A percentile compares a stretch with the other conserved stretches of the same genome.
Conservation (phyloP, 64 coral and sea anemone genomes). For the Anthopleura sola region DNA sequence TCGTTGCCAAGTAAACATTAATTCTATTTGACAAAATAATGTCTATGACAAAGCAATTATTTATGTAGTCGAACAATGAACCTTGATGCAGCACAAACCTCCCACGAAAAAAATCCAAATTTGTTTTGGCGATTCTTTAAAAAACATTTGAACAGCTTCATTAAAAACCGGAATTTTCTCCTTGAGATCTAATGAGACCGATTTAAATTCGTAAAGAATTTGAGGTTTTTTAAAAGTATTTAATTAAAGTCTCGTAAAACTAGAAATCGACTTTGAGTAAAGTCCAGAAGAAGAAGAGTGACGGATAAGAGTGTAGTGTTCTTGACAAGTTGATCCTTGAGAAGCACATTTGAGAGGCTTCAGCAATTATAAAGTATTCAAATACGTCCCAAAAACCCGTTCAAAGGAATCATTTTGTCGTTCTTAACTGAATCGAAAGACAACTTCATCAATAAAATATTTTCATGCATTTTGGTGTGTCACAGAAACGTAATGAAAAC, state of each 20-base stretch:
- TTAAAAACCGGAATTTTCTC: background rate
- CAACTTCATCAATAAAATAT: background rate
- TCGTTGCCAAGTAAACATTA: slow-evolving; percentile 2
- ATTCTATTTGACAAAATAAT: background rate
- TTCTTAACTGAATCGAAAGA: background rate
- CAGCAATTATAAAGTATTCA: background rate
- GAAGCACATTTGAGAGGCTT: background rate
- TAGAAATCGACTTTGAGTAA: background rate
- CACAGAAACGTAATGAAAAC: background rate
- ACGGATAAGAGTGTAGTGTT: too few species aligned
- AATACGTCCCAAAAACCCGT: background rate
- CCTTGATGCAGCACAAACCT: background rate
- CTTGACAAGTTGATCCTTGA: background rate
- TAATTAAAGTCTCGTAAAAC: too few species aligned
- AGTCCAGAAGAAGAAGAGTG: background rate
- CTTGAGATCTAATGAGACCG: background rate
- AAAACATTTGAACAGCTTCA: background rate
- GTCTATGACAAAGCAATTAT: background rate
- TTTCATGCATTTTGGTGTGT: background rate
- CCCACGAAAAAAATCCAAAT: background rate
- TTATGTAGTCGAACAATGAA: background rate
- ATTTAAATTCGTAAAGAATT: background rate
- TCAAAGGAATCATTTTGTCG: background rate
- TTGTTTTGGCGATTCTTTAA: background rate
- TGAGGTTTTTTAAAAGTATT: too few species aligned